phyloP scores from a whole-genome alignment of 2,888 invertebrate species.

The Alviniconcha strummeri region DNA sequence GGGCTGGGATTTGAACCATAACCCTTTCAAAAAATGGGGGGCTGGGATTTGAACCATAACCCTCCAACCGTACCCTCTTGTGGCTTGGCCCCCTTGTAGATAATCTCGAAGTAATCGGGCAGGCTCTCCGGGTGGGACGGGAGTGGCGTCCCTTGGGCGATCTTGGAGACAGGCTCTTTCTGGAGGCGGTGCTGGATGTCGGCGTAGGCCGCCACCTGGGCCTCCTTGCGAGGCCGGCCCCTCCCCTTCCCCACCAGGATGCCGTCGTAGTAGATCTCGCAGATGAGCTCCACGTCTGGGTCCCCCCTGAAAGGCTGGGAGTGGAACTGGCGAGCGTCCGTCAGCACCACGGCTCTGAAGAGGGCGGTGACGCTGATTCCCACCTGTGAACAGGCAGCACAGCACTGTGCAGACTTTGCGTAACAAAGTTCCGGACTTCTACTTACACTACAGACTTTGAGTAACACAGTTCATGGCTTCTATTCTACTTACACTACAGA shows the following conservation, averaged over 20 bases:
- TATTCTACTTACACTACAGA: too few relatives aligned
- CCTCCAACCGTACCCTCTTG: slow-evolving; percentile 6
- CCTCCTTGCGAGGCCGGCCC: not conserved
- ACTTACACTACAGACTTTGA: too few relatives aligned
- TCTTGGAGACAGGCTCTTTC: slow-evolving; percentile 4
- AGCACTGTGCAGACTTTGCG: too few relatives aligned
- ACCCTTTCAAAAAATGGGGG: not conserved
- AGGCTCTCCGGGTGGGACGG: slow-evolving; percentile 14
- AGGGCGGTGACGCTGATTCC: slow-evolving; percentile 15
- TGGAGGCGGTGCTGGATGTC: slow-evolving; percentile 7
- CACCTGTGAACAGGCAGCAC: not conserved
- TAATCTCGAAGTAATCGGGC: slow-evolving; percentile 20
- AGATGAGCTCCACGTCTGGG: slow-evolving; percentile 19
- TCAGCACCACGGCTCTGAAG: not conserved
- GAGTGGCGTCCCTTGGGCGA: slow-evolving; percentile 13
- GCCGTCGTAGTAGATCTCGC: slow-evolving; percentile 30
- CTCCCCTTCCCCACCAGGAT: slow-evolving; percentile 5
- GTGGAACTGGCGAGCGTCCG: not conserved
- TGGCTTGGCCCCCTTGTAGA: slow-evolving; percentile 26
- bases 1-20: not conserved
- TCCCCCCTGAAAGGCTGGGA: not conserved
- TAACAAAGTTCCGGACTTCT: too few relatives aligned
- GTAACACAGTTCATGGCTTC: too few relatives aligned
- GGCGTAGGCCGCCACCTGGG: slow-evolving; percentile 20
- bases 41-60: not conserved